Evolutionary conservation across 2,113 vertebrate genomes (phyloP).

Genomic region (Etheostoma cragini): DNA sequence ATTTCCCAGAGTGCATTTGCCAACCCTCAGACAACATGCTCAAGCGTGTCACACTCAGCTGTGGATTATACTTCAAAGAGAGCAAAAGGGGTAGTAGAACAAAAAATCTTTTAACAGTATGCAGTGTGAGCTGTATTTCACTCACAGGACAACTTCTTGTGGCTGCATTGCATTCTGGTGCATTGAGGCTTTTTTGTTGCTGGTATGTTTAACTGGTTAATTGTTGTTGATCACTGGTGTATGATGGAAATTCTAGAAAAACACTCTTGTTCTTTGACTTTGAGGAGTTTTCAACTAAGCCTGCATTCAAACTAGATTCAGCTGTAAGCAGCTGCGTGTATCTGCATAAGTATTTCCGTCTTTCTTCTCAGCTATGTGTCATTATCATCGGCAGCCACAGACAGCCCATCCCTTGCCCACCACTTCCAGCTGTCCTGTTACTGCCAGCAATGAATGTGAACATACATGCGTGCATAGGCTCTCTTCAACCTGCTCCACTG

Average conservation of each 20-base stretch:
- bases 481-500: constrained; percentile 53
- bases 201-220: neutral
- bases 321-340: neutral
- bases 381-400: constrained; percentile 14
- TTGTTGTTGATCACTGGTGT: neutral
- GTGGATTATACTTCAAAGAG: neutral
- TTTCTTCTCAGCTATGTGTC: constrained; percentile 38
- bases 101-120: neutral
- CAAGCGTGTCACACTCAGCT: neutral
- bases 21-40: neutral
- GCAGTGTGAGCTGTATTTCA: too few species aligned
- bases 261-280: neutral
- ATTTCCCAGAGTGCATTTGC: constrained; percentile 30
- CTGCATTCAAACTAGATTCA: neutral
- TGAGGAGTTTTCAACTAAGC: neutral
- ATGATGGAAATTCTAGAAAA: neutral
- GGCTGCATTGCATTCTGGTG: neutral
- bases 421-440: constrained; percentile 54
- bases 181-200: neutral
- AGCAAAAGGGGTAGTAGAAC: neutral
- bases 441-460: constrained; percentile 31
- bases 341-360: constrained; percentile 9
- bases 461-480: constrained; percentile 7
- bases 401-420: constrained; percentile 21
- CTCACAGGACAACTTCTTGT: neutral